phyloP scores from a whole-genome alignment of 2,113 vertebrate genomes.

The Uropsilus gracilis region DNA sequence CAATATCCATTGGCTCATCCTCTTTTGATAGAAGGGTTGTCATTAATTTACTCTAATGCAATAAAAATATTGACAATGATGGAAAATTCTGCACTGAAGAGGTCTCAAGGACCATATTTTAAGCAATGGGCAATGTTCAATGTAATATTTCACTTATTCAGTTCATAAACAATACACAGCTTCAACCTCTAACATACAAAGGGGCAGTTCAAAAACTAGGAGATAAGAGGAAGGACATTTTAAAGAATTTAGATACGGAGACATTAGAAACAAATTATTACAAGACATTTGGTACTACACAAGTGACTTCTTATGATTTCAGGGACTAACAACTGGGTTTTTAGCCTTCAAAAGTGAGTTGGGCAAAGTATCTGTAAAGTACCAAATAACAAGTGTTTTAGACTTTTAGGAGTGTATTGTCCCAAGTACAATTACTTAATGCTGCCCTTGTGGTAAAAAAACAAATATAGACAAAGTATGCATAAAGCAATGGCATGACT shows the following conservation, averaged over 20 bases:
- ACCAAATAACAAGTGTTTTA: neutral
- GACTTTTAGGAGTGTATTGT: neutral
- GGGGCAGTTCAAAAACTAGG: neutral
- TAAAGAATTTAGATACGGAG: neutral
- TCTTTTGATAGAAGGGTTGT: slow-evolving; percentile 3
- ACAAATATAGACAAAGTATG: neutral
- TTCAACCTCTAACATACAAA: neutral
- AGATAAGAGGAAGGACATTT: neutral
- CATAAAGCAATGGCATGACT: neutral
- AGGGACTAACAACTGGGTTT: neutral
- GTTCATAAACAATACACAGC: neutral
- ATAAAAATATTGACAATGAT: neutral
- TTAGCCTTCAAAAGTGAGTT: neutral
- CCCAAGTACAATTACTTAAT: neutral
- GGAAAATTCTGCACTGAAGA: slow-evolving; percentile 60
- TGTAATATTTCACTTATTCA: neutral
- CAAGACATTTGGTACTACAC: neutral
- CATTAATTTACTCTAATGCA: slow-evolving; percentile 55
- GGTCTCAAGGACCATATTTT: slow-evolving; percentile 52
- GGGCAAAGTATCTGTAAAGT: neutral
- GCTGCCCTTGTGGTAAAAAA: neutral
- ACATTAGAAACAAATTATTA: neutral
- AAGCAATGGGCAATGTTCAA: neutral
- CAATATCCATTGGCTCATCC: neutral
- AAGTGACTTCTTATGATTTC: neutral